Base-by-base conservation (phyloP, 23 tunicate species). In the Trididemnum clinides region DNA sequence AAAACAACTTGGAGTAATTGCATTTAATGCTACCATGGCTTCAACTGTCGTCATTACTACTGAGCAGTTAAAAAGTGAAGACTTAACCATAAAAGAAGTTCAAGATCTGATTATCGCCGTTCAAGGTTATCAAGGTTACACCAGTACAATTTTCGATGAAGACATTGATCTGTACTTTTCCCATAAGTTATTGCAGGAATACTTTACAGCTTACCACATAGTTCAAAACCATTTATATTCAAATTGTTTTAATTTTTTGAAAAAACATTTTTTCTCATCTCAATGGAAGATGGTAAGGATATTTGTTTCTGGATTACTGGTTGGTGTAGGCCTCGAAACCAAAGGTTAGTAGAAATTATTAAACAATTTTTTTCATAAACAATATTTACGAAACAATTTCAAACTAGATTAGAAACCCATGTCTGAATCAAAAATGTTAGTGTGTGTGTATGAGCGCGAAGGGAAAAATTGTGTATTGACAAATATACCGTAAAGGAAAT, bases 251-350 rank as follows among this genome's bases (percentile, higher is more conserved):
- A 22, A 57, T 33, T 20, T 57, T 30, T 18, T 79, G 0, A 23
- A 54, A 2, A n/a, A 58, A 5, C 6, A 27, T 5, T 7, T 79
- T 12, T 50, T 30, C 31, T 25, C 34, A 28, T 2, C 69, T 2
- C 84, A 39, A 1, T 79, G 84, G 84, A 31, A 39, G 22, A 79
- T 79, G 84, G 84, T 79, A 3, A 39, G 84, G 30, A 50, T 33
- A 57, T 79, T 79, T 79, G 23, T 79, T 1, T 57, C 71, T 33
- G 84, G 84, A 30, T 31, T 79, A 33, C 71, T 79, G 58, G 28
- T 79, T 5, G 38, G 31, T 20, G 31, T 69, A n/a, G n/a, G n/a
- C n/a, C n/a, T n/a, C n/a, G n/a, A n/a, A n/a, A n/a, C n/a, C n/a
- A n/a, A n/a, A n/a, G n/a, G n/a, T n/a, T n/a, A n/a, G n/a, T n/a